phyloP scores from a whole-genome alignment of 2,888 invertebrate species.

The Eutolmus rufibarbis region DNA sequence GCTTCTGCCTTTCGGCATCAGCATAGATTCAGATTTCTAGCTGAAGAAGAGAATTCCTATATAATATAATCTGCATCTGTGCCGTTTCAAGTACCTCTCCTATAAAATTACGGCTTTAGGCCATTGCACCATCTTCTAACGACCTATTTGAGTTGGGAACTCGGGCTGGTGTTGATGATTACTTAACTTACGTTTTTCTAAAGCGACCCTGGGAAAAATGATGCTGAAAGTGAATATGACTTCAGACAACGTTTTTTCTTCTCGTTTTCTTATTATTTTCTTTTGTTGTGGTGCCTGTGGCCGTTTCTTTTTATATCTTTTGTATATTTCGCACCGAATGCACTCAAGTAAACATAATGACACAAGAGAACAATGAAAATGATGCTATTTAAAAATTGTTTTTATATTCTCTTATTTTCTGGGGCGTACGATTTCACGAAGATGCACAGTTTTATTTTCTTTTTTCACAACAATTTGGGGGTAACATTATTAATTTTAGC shows the following conservation, averaged over 20 bases:
- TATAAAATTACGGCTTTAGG: neutral
- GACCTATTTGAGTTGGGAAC: slow-evolving; percentile 20
- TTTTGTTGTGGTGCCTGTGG: neutral
- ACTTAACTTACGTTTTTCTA: slow-evolving; percentile 4
- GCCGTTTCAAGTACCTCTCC: neutral
- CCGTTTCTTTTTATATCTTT: neutral
- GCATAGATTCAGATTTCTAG: slow-evolving; percentile 12
- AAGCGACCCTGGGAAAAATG: slow-evolving; percentile 4
- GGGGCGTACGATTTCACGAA: neutral
- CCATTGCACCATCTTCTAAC: slow-evolving; percentile 35
- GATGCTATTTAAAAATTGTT: neutral
- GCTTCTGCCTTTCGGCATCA: neutral
- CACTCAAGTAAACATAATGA: neutral
- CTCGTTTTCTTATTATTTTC: neutral
- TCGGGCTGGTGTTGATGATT: neutral
- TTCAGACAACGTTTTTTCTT: neutral
- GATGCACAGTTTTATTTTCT: neutral
- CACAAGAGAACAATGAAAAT: neutral
- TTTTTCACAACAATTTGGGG: neutral
- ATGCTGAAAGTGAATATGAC: slow-evolving; percentile 26
- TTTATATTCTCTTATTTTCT: neutral
- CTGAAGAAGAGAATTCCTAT: neutral
- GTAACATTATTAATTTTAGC: neutral
- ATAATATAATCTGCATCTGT: neutral
- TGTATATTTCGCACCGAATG: neutral